Evolutionary conservation across 2,888 invertebrate species (phyloP).

Genomic region (Phania funesta): DNA sequence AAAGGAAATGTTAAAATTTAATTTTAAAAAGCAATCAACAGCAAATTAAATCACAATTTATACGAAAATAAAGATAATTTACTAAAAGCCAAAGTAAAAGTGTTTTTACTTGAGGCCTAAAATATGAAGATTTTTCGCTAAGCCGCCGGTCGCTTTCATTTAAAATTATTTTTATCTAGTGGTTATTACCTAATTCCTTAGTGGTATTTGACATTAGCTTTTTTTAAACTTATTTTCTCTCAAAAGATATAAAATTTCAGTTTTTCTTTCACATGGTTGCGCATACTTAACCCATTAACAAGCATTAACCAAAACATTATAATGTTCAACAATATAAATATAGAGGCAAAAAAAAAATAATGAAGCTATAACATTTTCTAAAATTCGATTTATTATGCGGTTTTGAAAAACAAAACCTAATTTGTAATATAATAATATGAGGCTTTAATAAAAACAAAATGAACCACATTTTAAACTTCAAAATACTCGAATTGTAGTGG

Average conservation of each 20-base stretch:
- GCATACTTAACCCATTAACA: conserved; percentile 64
- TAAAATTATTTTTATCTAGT: not conserved
- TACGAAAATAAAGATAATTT: not conserved
- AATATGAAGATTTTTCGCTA: not conserved
- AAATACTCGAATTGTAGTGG: conserved; percentile 14
- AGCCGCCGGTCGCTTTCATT: not conserved
- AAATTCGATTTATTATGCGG: conserved; percentile 21
- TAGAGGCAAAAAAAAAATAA: not conserved
- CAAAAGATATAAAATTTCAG: conserved; percentile 56
- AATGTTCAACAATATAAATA: not conserved
- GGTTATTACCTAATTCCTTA: conserved; percentile 32
- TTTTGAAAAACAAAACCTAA: conserved; percentile 25
- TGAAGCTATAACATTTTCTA: conserved; percentile 15
- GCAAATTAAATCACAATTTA: not conserved
- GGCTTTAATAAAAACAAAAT: conserved; percentile 11
- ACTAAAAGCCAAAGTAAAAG: not conserved
- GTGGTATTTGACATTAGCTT: not conserved
- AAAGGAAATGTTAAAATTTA: no score
- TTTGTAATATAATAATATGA: not conserved
- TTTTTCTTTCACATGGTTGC: conserved; percentile 55
- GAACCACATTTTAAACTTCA: conserved; percentile 50
- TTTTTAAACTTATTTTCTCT: conserved; percentile 36
- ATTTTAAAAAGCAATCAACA: not conserved
- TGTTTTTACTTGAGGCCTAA: not conserved
- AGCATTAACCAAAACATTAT: conserved; percentile 16